Evolutionary conservation across 2,797 vertebrate species (phyloP).

Genomic region (Tangara arthus): DNA sequence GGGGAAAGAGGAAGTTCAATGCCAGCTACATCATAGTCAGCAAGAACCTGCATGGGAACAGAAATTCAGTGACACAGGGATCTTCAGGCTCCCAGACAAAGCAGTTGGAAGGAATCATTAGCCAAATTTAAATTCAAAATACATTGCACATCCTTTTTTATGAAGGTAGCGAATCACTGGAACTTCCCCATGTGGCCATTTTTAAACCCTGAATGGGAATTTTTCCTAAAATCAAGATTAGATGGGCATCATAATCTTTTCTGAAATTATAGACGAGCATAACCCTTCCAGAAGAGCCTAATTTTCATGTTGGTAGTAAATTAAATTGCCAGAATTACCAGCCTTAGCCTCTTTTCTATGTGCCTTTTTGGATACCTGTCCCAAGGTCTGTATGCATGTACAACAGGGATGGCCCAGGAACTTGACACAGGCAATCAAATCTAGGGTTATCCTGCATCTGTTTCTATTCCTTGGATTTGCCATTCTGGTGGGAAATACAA

Average conservation of each 20-base stretch:
- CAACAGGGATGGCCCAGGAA: neutral
- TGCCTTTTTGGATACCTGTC: neutral
- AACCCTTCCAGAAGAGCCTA: neutral
- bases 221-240: neutral
- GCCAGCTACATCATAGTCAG: neutral
- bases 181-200: neutral
- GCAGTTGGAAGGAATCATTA: neutral
- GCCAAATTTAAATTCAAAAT: neutral
- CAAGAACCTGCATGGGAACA: neutral
- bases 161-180: neutral
- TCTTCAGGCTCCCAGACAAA: neutral
- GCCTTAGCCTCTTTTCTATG: neutral
- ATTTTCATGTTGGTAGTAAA: neutral
- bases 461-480: neutral
- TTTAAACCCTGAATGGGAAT: neutral
- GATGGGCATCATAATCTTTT: neutral
- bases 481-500: neutral
- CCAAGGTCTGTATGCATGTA: neutral
- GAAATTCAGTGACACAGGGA: neutral
- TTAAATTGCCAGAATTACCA: neutral
- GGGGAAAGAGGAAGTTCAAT: neutral
- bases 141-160: neutral
- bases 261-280: neutral
- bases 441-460: neutral
- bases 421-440: neutral